Conservation (phyloP, 2,113 vertebrate species). For the Choloepus hoffmanni region DNA sequence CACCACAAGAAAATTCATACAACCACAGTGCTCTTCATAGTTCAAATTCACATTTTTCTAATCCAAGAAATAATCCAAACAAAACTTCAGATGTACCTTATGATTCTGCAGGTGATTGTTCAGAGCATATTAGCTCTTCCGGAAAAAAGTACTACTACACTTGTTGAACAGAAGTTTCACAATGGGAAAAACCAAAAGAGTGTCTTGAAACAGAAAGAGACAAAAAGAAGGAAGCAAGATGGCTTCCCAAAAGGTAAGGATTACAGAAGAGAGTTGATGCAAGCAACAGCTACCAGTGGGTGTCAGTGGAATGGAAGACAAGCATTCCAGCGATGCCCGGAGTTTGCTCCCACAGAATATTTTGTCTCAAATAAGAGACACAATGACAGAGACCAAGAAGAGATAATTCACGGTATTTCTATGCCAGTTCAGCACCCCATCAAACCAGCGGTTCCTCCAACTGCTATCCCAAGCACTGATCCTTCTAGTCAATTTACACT, state of each 20-base stretch:
- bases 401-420: slow-evolving; percentile 92
- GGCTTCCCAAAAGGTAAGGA: slow-evolving; percentile 99
- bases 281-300: slow-evolving; percentile 92
- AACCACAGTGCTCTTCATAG: slow-evolving; percentile 99
- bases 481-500: slow-evolving; percentile 92
- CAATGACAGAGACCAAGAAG: slow-evolving; percentile 94
- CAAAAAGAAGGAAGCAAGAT: slow-evolving; percentile 98
- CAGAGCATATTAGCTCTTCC: slow-evolving; percentile 99
- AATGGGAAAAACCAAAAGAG: slow-evolving; percentile 99
- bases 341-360: slow-evolving; percentile 94
- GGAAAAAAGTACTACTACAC: slow-evolving; percentile 99
- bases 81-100: slow-evolving; percentile 96
- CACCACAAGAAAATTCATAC: slow-evolving; percentile 99
- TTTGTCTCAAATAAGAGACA: slow-evolving; percentile 94
- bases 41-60: slow-evolving; percentile 98
- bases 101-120: slow-evolving; percentile 98
- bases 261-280: slow-evolving; percentile 99
- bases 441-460: slow-evolving; percentile 91
- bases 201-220: slow-evolving; percentile 99
- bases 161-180: slow-evolving; percentile 99
- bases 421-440: slow-evolving; percentile 91
- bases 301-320: slow-evolving; percentile 93
- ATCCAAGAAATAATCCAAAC: slow-evolving; percentile 94
- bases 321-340: slow-evolving; percentile 93
- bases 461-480: slow-evolving; percentile 91